Percentiles rank a stretch among this genome's conserved stretches.
Evolutionary conservation across 2,888 invertebrate genomes (phyloP).

Genomic region (Eueremaeus valkanovi): DNA sequence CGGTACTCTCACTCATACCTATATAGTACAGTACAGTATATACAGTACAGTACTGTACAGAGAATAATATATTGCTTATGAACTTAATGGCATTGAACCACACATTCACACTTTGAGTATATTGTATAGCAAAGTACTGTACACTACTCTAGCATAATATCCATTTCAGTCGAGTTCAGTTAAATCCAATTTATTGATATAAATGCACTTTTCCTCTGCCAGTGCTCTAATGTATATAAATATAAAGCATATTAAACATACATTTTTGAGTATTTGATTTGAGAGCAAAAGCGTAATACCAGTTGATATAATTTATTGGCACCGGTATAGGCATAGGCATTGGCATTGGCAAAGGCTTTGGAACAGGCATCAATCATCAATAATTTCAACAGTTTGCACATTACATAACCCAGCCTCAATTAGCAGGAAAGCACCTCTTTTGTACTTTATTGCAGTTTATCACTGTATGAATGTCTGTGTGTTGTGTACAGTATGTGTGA

Average conservation of each 20-base stretch:
- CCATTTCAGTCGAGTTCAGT: no score
- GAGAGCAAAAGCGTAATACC: background rate
- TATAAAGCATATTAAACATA: background rate
- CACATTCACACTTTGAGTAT: background rate
- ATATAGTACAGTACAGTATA: no score
- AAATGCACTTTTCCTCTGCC: background rate
- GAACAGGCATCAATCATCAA: conserved; percentile 27
- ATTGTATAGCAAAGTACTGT: no score
- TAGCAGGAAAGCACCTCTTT: conserved; percentile 22
- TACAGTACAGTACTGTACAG: no score
- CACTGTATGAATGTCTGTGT: background rate
- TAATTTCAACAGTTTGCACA: conserved; percentile 21
- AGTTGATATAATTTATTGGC: conserved; percentile 18
- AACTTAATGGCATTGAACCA: background rate
- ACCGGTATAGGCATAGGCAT: no score
- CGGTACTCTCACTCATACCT: background rate
- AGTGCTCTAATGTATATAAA: no score
- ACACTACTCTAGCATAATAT: no score
- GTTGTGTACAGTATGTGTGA: no score
- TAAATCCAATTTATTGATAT: background rate
- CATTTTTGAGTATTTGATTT: conserved; percentile 13
- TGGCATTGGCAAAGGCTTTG: no score
- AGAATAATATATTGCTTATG: conserved; percentile 20
- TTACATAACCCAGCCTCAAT: conserved; percentile 16
- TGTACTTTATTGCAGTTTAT: background rate